Evolutionary conservation across 2,113 vertebrate species (phyloP).

Genomic region (Cyprinus carpio): DNA sequence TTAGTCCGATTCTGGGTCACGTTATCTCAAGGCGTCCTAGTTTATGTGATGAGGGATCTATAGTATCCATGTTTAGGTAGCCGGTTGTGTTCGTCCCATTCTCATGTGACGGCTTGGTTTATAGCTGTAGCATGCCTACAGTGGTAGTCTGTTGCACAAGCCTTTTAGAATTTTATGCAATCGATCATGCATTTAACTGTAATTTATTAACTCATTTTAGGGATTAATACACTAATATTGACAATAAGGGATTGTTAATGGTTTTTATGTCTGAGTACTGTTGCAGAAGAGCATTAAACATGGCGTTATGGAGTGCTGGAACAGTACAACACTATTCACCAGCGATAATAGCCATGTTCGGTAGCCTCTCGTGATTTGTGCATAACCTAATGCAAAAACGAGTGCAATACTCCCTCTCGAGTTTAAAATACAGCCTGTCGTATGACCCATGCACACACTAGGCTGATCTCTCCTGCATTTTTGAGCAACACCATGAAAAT

Average conservation of each 20-base stretch:
- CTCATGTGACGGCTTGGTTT: background rate
- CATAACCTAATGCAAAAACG: conserved; percentile 2
- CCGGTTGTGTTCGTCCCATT: background rate
- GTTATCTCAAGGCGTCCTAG: background rate
- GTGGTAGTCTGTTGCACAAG: conserved; percentile 22
- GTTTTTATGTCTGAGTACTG: conserved; percentile 14
- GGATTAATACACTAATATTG: conserved; percentile 65
- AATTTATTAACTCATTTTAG: conserved; percentile 52
- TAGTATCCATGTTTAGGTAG: conserved; percentile 9
- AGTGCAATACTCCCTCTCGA: conserved; percentile 15
- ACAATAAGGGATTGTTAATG: conserved; percentile 34
- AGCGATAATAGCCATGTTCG: conserved; percentile 47
- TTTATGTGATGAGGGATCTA: background rate
- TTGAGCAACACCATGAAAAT: background rate
- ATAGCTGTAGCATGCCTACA: conserved; percentile 28
- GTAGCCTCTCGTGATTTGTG: conserved; percentile 16
- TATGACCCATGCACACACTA: background rate
- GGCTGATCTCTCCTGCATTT: background rate
- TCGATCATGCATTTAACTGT: conserved; percentile 43
- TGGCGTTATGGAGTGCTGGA: conserved; percentile 44
- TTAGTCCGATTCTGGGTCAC: background rate
- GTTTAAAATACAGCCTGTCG: background rate
- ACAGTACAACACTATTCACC: conserved; percentile 44
- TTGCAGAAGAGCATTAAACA: conserved; percentile 29
- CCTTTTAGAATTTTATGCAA: conserved; percentile 7